A percentile compares a stretch with the other conserved stretches of the same genome.
phyloP scores from a whole-genome alignment of 2,888 invertebrate genomes.

The Sarcophaga subvicina region DNA sequence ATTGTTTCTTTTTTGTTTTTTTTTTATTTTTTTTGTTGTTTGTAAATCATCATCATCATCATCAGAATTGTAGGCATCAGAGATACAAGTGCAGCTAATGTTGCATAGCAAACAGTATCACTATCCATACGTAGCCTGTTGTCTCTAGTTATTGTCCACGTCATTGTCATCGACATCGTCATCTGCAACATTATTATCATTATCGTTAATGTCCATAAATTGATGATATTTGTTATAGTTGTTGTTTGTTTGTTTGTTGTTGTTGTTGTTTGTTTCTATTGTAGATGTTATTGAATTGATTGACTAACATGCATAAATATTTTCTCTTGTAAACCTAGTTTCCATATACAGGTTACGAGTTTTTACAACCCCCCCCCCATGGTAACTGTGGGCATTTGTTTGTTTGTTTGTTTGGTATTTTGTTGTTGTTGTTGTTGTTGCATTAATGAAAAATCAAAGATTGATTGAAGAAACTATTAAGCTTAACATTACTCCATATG shows the following conservation, averaged over 20 bases:
- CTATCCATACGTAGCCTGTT: too few species aligned
- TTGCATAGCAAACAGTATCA: neutral
- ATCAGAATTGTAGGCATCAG: neutral
- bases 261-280: conserved; percentile 38
- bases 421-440: conserved; percentile 17
- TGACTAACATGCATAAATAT: conserved; percentile 66
- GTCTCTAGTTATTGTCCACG: neutral
- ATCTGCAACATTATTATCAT: conserved; percentile 35
- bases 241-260: conserved; percentile 27
- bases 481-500: neutral
- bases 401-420: neutral
- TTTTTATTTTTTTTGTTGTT: neutral
- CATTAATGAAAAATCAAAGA: conserved; percentile 59
- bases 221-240: conserved; percentile 63
- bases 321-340: conserved; percentile 65
- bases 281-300: conserved; percentile 64
- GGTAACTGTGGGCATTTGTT: too few species aligned
- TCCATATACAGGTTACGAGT: conserved; percentile 30
- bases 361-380: neutral
- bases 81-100: neutral
- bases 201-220: conserved; percentile 68
- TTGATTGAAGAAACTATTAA: conserved; percentile 55
- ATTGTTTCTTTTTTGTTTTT: too few species aligned
- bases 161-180: conserved; percentile 26
- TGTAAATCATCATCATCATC: neutral